Base-by-base conservation (phyloP, 1,140 invertebrate species). In the Drosophila sp. region DNA sequence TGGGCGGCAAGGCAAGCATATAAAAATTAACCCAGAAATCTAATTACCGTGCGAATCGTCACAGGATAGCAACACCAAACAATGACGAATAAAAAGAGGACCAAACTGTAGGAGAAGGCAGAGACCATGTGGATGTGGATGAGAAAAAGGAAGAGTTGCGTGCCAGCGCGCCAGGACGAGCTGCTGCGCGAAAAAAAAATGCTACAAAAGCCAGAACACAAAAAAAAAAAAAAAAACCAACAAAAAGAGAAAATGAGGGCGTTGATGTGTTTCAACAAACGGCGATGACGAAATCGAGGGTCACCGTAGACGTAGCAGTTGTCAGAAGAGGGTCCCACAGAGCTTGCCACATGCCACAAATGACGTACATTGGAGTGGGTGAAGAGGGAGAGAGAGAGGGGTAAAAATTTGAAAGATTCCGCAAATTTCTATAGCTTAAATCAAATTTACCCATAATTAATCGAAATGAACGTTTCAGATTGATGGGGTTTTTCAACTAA, bases 21-120 rank as follows among this genome's bases (percentile, higher is more conserved):
- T 50, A 64, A 83, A 79, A 82, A 80, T 75, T 89, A 89, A 89
- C 84, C 84, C 80, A 89, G 80, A 89, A 89, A 89, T 89, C 80
- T 89, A 89, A 89, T 89, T 89, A 89, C 84, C 84, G 80, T 79
- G 69, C 66, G 69, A 78, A 38, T 38, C 60, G 78, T 23, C 76
- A 60, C 73, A 78, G 41, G 30, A 56, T 55, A 58, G 60, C 66
- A 57, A 60, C 40, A 25, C 29, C 75, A 63, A 79, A 62, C 66
- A 40, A 77, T 66, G 61, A 47, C 55, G 47, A 40, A 58, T 63
- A 50, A 63, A 58, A 73, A 27, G 57, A 38, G 30, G 40, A 64
- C 47, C 41, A 58, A 17, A 35, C 38, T 47, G 44, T 41, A 58
- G 33, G 68, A 32, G 17, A 25, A 40, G 4, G 30, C 30, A 30